phyloP scores from a whole-genome alignment of 2,113 vertebrate genomes.

The Xyliphius kryptos region DNA sequence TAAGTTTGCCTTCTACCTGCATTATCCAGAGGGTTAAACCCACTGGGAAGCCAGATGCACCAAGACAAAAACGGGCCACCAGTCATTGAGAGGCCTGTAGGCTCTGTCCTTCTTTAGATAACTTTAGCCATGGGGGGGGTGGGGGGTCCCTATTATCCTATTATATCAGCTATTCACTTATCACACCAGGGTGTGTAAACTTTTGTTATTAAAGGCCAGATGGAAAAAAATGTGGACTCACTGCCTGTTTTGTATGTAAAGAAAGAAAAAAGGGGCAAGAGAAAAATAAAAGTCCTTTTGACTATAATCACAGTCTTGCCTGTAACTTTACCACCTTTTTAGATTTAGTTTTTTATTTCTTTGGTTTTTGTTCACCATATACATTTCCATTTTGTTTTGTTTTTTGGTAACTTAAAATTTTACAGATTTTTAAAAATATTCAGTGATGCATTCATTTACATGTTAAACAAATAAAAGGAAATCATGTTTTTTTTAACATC shows the following conservation, averaged over 20 bases:
- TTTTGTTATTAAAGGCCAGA: neutral
- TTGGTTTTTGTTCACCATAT: too few relatives aligned
- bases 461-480: too few relatives aligned
- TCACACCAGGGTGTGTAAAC: conserved; percentile 12
- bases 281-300: neutral
- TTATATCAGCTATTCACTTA: conserved; percentile 33
- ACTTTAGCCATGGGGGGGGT: conserved; percentile 30
- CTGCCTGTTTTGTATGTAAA: neutral
- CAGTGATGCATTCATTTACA: too few relatives aligned
- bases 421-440: too few relatives aligned
- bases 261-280: neutral
- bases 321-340: neutral
- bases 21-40: conserved; percentile 24
- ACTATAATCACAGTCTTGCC: neutral
- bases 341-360: too few relatives aligned
- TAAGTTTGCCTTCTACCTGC: conserved; percentile 24
- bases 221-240: neutral
- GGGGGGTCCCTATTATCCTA: too few relatives aligned
- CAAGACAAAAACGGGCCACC: conserved; percentile 23
- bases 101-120: conserved; percentile 32
- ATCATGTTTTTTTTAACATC: too few relatives aligned
- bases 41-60: conserved; percentile 26
- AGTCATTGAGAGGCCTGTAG: conserved; percentile 8
- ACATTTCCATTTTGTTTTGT: too few relatives aligned
- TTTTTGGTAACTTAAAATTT: too few relatives aligned